Conservation (phyloP, 2,797 vertebrate species). For the Tragelaphus oryx region DNA sequence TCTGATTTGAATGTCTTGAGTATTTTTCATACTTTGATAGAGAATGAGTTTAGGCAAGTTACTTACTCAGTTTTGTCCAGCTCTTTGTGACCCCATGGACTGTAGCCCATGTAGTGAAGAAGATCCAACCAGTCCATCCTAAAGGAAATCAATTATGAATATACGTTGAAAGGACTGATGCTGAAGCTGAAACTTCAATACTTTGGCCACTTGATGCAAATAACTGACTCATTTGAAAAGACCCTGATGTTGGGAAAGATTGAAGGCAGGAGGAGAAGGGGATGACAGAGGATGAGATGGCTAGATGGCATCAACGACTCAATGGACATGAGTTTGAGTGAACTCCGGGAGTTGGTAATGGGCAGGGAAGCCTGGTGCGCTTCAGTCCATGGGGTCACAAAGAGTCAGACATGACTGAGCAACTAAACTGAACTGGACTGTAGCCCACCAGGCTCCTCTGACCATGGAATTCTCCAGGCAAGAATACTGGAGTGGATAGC, state of each 20-base stretch:
- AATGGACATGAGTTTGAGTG: neutral
- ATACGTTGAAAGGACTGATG: neutral
- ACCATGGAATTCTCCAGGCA: neutral
- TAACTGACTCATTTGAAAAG: neutral
- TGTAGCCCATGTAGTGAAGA: neutral
- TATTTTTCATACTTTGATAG: neutral
- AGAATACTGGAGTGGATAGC: neutral
- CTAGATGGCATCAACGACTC: neutral
- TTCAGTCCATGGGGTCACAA: accelerated
- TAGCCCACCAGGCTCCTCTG: neutral
- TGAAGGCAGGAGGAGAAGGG: neutral
- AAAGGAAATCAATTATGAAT: neutral
- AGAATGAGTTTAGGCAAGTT: neutral
- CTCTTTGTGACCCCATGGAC: neutral
- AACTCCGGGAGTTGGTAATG: too few species aligned
- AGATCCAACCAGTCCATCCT: neutral
- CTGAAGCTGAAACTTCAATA: neutral
- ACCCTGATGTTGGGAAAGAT: neutral
- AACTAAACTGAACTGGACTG: neutral
- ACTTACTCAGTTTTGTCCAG: neutral
- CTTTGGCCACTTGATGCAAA: neutral
- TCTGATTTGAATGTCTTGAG: neutral
- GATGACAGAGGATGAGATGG: neutral
- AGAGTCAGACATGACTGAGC: neutral
- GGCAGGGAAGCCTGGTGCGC: neutral